phyloP scores from a whole-genome alignment of 1,140 invertebrate genomes.

The Rhyzopertha dominica region DNA sequence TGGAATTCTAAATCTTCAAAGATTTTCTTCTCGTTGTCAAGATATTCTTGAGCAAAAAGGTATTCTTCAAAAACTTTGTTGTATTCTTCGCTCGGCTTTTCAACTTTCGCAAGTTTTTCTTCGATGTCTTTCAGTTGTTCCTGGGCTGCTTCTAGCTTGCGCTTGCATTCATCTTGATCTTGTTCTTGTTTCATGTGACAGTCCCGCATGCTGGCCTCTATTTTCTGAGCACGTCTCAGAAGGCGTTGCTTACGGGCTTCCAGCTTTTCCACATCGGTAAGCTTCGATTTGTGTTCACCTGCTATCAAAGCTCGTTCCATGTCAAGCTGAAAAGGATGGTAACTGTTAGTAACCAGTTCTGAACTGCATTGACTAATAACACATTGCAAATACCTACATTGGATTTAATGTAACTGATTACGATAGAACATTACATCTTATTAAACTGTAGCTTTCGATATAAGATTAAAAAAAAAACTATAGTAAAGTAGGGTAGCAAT shows the following conservation, averaged over 20 bases:
- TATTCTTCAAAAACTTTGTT: slow-evolving; percentile 55
- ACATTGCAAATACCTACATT: slow-evolving; percentile 15
- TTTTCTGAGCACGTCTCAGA: slow-evolving; percentile 51
- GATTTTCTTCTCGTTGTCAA: slow-evolving; percentile 70
- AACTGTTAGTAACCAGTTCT: too few species aligned
- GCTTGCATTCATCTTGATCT: slow-evolving; percentile 55
- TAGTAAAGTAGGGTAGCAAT: too few species aligned
- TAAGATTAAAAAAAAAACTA: too few species aligned
- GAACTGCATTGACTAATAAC: too few species aligned
- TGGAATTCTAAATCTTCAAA: slow-evolving; percentile 93
- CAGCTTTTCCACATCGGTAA: slow-evolving; percentile 68
- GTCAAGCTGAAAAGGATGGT: slow-evolving; percentile 66
- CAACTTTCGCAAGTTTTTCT: slow-evolving; percentile 34
- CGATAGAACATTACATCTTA: too few species aligned
- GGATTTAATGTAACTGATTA: too few species aligned
- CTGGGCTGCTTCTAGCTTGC: slow-evolving; percentile 53
- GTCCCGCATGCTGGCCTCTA: slow-evolving; percentile 51
- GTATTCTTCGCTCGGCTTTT: slow-evolving; percentile 48
- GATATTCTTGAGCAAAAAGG: slow-evolving; percentile 58
- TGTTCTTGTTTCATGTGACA: slow-evolving; percentile 51
- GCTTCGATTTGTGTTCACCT: slow-evolving; percentile 74
- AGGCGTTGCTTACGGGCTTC: slow-evolving; percentile 63
- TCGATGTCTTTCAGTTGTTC: slow-evolving; percentile 52
- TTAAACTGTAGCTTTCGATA: too few species aligned
- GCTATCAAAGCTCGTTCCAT: slow-evolving; percentile 76